Evolutionary conservation across 2,797 vertebrate genomes (phyloP), one percentile per base, ranked within the genome.

Genomic region (Danio aesculapii): DNA sequence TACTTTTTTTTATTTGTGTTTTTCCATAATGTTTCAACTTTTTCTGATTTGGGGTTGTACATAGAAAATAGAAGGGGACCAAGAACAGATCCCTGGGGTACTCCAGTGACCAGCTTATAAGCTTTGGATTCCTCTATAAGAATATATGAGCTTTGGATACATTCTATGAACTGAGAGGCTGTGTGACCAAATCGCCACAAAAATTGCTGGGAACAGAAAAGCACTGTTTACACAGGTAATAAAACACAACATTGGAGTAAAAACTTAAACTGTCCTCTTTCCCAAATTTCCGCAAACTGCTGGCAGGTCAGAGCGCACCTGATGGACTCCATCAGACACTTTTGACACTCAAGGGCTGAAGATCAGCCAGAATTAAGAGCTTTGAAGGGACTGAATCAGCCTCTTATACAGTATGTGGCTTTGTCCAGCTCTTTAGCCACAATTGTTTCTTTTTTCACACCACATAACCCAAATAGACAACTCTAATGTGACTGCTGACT

Each of bases 301-400:
- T 41, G 64, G 79, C 39, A 19, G 6, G 41, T 17, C 14, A n/a
- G 59, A 74, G 69, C 53, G 8, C 2, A 66, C 21, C 59, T 77
- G 49, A 59, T 16, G n/a, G 14, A 53, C 71, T 47, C 59, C 61
- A 75, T 79, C 72, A 57, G 67, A 64, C 50, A 52, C 66, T 71
- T 71, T 55, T 8, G 13, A 17, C 30, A 4, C 30, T 53, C n/a
- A 8, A 17, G 30, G 12, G 21, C 49, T 53, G 50, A 30, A 88
- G 92, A 92, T 92, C 90, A 93, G 86, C 67, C 76, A 75, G 91
- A 90, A 87, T 91, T 93, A 91, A 88, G 59, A 86, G 90, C 90
- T 89, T 89, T 90, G 86, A 87, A 86, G 86, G 86, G 86, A 82
- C 89, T 84, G 92, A 92, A 93, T 91, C 88, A 89, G 87, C 78